Conservation (phyloP, 2,113 vertebrate genomes). For the Morone saxatilis region DNA sequence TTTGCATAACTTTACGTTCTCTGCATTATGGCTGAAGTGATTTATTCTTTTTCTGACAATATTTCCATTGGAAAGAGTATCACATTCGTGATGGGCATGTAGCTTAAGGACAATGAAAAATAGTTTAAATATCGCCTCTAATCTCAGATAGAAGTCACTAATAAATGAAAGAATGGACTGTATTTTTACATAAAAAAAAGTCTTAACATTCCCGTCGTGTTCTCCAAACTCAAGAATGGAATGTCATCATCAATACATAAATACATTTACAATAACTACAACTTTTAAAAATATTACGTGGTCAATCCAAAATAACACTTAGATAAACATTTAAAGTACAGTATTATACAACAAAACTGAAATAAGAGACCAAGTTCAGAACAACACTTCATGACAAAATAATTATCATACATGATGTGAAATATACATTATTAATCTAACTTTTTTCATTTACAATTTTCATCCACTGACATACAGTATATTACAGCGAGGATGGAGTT, state of each 20-base stretch:
- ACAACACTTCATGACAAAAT: constrained; percentile 73
- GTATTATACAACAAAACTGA: constrained; percentile 76
- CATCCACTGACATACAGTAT: constrained; percentile 76
- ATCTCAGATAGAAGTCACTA: constrained; percentile 69
- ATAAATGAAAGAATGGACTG: constrained; percentile 61
- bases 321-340: constrained; percentile 77
- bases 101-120: constrained; percentile 44
- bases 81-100: constrained; percentile 54
- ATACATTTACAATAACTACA: constrained; percentile 85
- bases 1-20: constrained; percentile 47
- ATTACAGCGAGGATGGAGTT: constrained; percentile 80
- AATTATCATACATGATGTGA: constrained; percentile 80
- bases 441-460: constrained; percentile 80
- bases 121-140: constrained; percentile 43
- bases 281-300: constrained; percentile 79
- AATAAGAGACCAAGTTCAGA: constrained; percentile 58
- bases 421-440: constrained; percentile 81
- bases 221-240: constrained; percentile 66
- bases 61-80: constrained; percentile 55
- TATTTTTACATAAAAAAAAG: constrained; percentile 65
- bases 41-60: constrained; percentile 33
- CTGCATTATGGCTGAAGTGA: constrained; percentile 50
- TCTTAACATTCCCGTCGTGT: constrained; percentile 59
- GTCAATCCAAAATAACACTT: constrained; percentile 76
- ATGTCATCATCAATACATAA: constrained; percentile 80